Conservation (phyloP, 2,888 invertebrate genomes). For the Boloria euphrosyne region DNA sequence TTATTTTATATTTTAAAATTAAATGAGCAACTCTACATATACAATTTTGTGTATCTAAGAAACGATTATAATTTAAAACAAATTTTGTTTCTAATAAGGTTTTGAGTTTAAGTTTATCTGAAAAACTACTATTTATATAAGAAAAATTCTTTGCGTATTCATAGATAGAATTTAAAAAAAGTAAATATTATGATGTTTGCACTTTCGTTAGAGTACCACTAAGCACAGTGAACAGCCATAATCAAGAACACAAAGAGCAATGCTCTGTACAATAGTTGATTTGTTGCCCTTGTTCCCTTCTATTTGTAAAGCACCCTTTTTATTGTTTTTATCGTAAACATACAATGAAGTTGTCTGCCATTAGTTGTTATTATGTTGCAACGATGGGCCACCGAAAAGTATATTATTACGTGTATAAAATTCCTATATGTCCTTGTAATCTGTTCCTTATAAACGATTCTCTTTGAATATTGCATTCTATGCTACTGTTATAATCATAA, state of each 20-base stretch:
- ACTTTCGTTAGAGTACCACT: slow-evolving; percentile 40
- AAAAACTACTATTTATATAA: too few relatives aligned
- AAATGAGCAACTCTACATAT: too few relatives aligned
- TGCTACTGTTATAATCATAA: neutral
- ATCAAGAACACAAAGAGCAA: slow-evolving; percentile 25
- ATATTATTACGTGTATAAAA: neutral
- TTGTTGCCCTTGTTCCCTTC: slow-evolving; percentile 29
- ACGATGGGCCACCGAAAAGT: neutral
- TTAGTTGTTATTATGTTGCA: slow-evolving; percentile 19
- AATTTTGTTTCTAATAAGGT: too few relatives aligned
- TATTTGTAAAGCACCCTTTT: slow-evolving; percentile 25
- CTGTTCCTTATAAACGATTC: neutral
- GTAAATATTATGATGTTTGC: neutral
- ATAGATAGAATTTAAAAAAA: neutral
- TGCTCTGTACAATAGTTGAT: slow-evolving; percentile 29
- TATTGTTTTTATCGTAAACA: slow-evolving; percentile 27
- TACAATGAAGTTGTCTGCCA: slow-evolving; percentile 22
- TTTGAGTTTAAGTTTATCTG: too few relatives aligned
- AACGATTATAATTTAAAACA: too few relatives aligned
- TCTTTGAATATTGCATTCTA: slow-evolving; percentile 9
- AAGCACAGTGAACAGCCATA: slow-evolving; percentile 9
- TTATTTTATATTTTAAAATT: too few relatives aligned
- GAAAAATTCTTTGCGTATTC: too few relatives aligned
- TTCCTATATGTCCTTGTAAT: neutral
- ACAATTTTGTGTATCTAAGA: too few relatives aligned